phyloP scores from a whole-genome alignment of 2,797 vertebrate genomes.

The Falco naumanni region DNA sequence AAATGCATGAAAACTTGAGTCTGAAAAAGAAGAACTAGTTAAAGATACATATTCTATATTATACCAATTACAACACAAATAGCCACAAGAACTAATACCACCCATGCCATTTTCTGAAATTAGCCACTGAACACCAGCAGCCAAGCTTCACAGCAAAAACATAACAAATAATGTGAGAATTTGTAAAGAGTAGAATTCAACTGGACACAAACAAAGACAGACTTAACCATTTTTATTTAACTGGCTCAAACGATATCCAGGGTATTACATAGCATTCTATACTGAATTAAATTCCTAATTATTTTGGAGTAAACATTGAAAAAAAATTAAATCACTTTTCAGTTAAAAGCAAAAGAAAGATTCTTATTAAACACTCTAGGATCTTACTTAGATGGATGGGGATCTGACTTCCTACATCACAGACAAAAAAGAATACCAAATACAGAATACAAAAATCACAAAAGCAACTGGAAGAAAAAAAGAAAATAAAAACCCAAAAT shows the following conservation, averaged over 20 bases:
- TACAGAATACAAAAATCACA: not conserved
- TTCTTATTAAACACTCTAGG: not conserved
- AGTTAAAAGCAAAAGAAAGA: not conserved
- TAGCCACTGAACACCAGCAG: not conserved
- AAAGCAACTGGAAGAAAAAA: not conserved
- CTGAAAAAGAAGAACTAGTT: conserved; percentile 74
- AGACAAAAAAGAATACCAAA: not conserved
- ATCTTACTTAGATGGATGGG: not conserved
- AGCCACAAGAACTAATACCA: not conserved
- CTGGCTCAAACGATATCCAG: not conserved
- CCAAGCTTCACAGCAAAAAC: not conserved
- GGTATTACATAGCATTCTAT: not conserved
- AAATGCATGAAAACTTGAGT: conserved; percentile 78
- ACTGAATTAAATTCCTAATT: not conserved
- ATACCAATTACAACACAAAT: not conserved
- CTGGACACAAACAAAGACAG: not conserved
- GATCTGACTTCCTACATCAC: not conserved
- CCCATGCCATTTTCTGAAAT: not conserved
- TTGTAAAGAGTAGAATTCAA: not conserved
- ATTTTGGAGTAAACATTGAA: not conserved
- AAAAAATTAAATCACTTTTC: not conserved
- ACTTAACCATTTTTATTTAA: not conserved
- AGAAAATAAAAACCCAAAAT: not conserved
- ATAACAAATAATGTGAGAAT: not conserved
- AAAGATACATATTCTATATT: not conserved